Percentiles rank a stretch among this genome's conserved stretches.
Conservation (phyloP, 2,113 vertebrate genomes). For the Copsychus sechellarum region DNA sequence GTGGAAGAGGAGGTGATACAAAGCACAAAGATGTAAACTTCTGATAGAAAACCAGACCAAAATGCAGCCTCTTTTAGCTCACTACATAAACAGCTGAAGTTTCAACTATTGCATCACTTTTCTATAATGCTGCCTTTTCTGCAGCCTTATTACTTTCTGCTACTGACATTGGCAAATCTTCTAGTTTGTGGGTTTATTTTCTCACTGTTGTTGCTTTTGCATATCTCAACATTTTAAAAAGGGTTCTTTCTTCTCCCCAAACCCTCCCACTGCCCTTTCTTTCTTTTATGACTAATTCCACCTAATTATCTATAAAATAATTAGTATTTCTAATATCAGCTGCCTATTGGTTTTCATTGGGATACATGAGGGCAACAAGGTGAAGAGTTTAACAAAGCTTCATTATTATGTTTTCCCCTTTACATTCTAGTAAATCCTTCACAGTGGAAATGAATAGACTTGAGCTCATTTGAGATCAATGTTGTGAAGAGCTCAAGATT, state of each 20-base stretch:
- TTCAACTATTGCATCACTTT: background rate
- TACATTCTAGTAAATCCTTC: slow-evolving; percentile 51
- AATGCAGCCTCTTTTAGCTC: background rate
- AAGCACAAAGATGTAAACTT: background rate
- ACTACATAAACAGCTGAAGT: background rate
- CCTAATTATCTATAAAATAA: slow-evolving; percentile 74
- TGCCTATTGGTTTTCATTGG: slow-evolving; percentile 63
- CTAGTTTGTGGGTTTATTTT: background rate
- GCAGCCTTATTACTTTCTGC: background rate
- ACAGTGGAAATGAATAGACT: slow-evolving; percentile 3
- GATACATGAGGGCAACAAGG: slow-evolving; percentile 60
- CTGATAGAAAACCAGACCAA: background rate
- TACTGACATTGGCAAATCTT: background rate
- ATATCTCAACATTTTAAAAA: slow-evolving; percentile 25
- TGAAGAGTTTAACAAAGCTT: slow-evolving; percentile 67
- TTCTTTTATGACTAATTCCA: slow-evolving; percentile 39
- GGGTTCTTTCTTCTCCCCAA: background rate
- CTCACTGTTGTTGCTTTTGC: background rate
- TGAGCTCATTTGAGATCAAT: background rate
- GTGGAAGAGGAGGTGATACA: background rate
- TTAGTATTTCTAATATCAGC: slow-evolving; percentile 74
- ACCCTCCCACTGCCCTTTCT: background rate
- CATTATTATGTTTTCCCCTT: slow-evolving; percentile 45
- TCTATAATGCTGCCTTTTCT: background rate
- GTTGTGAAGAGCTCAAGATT: background rate